phyloP scores from a whole-genome alignment of 2,113 vertebrate species.

The Phalacrocorax carbo region DNA sequence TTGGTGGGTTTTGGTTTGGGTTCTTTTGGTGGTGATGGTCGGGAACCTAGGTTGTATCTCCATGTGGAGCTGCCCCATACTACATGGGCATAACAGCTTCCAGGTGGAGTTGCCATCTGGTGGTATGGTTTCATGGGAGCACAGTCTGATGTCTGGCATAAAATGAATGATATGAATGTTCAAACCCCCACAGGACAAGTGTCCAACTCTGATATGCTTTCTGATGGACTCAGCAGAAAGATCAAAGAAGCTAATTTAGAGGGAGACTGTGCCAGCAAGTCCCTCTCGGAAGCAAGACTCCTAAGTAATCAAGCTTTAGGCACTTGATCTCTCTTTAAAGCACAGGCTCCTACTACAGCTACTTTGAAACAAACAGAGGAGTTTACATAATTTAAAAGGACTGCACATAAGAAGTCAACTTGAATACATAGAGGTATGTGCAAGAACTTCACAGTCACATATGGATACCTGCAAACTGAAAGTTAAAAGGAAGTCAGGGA shows the following conservation, averaged over 20 bases:
- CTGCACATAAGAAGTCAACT: neutral
- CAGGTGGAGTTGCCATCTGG: neutral
- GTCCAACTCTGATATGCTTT: neutral
- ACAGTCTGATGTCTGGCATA: neutral
- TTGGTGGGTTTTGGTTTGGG: neutral
- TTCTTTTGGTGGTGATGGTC: accelerated
- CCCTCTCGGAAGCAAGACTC: neutral
- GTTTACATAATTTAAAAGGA: neutral
- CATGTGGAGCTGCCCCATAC: neutral
- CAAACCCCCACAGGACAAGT: neutral
- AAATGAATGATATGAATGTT: neutral
- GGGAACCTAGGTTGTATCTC: neutral
- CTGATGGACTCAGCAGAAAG: neutral
- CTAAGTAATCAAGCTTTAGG: neutral
- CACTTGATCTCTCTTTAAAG: neutral
- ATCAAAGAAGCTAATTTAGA: neutral
- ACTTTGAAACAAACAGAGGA: neutral
- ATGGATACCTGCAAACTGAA: accelerated
- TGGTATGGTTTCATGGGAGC: neutral
- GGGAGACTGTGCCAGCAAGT: neutral
- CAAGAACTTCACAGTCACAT: neutral
- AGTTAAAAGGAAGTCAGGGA: neutral
- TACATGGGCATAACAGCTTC: neutral
- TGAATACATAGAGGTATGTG: neutral
- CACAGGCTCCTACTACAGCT: neutral